Conservation (phyloP, 2,888 invertebrate genomes). For the Nesidiocoris tenuis region DNA sequence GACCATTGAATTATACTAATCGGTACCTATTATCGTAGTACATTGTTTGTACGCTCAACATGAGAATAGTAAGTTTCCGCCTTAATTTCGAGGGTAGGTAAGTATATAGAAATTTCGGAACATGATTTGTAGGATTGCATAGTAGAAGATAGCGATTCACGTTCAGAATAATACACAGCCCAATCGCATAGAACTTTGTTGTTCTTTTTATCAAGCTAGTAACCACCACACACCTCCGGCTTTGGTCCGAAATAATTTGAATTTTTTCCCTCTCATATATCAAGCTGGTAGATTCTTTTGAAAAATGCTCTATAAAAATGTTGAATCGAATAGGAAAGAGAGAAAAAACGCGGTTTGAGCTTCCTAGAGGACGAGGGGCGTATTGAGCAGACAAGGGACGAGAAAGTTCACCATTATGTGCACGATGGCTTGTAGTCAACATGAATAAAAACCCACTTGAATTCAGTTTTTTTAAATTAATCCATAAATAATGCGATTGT, state of each 20-base stretch:
- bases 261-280: slow-evolving; percentile 7
- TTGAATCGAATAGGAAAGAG: slow-evolving; percentile 10
- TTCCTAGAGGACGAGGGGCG: slow-evolving; percentile 15
- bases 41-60: too few relatives aligned
- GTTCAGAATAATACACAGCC: slow-evolving; percentile 30
- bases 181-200: slow-evolving; percentile 29
- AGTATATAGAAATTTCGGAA: not conserved
- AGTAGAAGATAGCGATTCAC: not conserved
- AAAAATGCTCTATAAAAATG: slow-evolving; percentile 2
- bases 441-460: too few relatives aligned
- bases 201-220: not conserved
- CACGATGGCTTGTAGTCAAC: not conserved
- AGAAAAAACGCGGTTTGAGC: slow-evolving; percentile 29
- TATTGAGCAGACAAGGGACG: slow-evolving; percentile 27
- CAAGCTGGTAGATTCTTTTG: slow-evolving; percentile 8
- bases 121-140: not conserved
- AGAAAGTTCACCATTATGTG: not conserved
- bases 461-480: not conserved
- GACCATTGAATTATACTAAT: too few relatives aligned
- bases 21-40: too few relatives aligned
- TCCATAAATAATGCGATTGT: too few relatives aligned
- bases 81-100: too few relatives aligned
- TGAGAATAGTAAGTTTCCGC: too few relatives aligned
- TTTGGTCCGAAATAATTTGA: slow-evolving; percentile 33
- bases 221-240: slow-evolving; percentile 8